Percentiles rank a stretch among this genome's conserved stretches.
Evolutionary conservation across 2,113 vertebrate genomes (phyloP).

Genomic region (Eretmochelys imbricata): DNA sequence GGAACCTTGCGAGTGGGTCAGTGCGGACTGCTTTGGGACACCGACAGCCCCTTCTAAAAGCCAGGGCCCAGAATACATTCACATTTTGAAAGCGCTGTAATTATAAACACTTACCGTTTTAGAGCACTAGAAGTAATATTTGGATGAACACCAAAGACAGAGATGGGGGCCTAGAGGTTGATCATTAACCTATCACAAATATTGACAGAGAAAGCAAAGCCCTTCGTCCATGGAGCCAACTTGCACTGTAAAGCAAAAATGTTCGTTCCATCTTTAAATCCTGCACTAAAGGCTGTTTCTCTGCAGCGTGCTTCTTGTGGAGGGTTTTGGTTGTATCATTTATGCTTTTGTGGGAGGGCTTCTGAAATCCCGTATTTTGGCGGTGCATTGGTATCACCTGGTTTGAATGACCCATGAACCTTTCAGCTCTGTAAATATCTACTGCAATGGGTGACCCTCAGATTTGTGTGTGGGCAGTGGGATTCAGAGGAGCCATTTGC

Average conservation of each 20-base stretch:
- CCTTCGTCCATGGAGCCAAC: neutral
- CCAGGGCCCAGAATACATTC: neutral
- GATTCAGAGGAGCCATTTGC: neutral
- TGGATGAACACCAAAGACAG: slow-evolving; percentile 38
- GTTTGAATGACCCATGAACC: neutral
- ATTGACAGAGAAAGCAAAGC: slow-evolving; percentile 67
- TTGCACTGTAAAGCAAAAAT: neutral
- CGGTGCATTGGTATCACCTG: neutral
- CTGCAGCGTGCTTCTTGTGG: neutral
- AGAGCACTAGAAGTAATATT: slow-evolving; percentile 26
- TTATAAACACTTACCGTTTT: slow-evolving; percentile 43
- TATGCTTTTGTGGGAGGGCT: neutral
- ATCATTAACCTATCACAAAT: slow-evolving; percentile 76
- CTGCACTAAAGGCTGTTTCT: neutral
- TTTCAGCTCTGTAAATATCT: neutral
- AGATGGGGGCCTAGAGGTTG: slow-evolving; percentile 32
- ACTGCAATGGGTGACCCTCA: neutral
- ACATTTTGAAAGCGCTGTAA: neutral
- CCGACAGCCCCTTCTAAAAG: neutral
- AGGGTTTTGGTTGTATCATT: neutral
- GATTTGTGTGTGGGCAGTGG: neutral
- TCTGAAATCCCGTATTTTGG: neutral
- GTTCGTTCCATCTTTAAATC: neutral
- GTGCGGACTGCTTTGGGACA: neutral
- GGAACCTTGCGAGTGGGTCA: rapidly evolving